A percentile compares a stretch with the other conserved stretches of the same genome.
Evolutionary conservation across 2,113 vertebrate species (phyloP).

Genomic region (Hipposideros armiger): DNA sequence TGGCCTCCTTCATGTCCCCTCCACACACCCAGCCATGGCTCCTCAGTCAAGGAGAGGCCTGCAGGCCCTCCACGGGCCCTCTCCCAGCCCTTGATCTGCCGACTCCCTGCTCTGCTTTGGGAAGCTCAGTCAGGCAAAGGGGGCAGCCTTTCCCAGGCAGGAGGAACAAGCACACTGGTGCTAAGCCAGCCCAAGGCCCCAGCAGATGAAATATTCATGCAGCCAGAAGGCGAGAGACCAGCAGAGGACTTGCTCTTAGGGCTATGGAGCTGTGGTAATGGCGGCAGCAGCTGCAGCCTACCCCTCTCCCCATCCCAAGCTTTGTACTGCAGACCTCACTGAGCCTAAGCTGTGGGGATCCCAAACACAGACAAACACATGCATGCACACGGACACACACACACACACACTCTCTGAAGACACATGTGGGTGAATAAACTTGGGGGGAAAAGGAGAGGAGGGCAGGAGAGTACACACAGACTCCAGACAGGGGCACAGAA

Average conservation of each 20-base stretch:
- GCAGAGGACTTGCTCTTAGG: background rate
- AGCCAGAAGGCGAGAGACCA: slow-evolving; percentile 68
- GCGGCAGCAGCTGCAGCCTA: slow-evolving; percentile 35
- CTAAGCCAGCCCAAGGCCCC: slow-evolving; percentile 31
- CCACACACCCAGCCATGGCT: background rate
- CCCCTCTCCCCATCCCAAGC: background rate
- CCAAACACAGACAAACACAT: background rate
- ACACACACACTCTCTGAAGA: background rate
- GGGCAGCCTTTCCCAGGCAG: background rate
- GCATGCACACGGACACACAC: background rate
- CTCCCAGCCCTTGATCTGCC: background rate
- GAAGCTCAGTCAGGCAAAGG: background rate
- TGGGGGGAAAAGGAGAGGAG: background rate
- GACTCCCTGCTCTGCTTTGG: background rate
- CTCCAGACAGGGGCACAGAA: background rate
- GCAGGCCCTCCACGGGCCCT: background rate
- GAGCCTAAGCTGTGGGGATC: background rate
- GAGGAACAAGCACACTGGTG: background rate
- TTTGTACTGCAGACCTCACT: slow-evolving; percentile 55
- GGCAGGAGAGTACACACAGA: background rate
- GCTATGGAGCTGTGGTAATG: background rate
- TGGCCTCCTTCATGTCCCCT: background rate
- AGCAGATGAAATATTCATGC: slow-evolving; percentile 78
- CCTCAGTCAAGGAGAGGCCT: background rate
- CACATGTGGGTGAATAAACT: background rate